Evolutionary conservation across 2,113 vertebrate genomes (phyloP), one percentile per base, ranked within the genome.

Genomic region (Ammodytes marinus): DNA sequence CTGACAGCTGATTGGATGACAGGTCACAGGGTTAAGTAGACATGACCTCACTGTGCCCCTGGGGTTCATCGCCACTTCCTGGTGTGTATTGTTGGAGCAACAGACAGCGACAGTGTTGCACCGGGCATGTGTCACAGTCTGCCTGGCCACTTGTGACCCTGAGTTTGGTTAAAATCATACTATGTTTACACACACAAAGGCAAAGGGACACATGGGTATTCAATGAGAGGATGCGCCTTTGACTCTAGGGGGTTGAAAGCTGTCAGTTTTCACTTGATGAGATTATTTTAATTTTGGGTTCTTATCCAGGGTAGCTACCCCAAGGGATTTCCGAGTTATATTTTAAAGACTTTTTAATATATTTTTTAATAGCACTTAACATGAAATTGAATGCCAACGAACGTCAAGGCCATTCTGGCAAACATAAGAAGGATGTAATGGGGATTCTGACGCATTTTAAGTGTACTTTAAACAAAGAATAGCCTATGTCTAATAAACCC

Each of bases 1-100:
- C 89, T 89, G 90, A 92, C 92, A 86, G 87, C 82, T 91, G 91
- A 95, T 95, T 95, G 93, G 94, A 88, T 79, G 85, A 71, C 81
- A 63, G 91, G 89, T 90, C 85, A 73, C 67, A 75, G 77, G 94
- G 95, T 95, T 96, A 96, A 96, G 95, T 93, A 94, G 94, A 95
- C 93, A 93, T 82, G 94, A 95, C 94, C 95, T 67, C 81, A 64
- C 57, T 0, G 2, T 76, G 92, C 84, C 93, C 27, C 94, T 8
- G 67, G 88, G 92, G 93, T 92, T 95, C 93, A 92, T 93, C 92
- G 67, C 82, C 89, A 90, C 92, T 95, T 95, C 95, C 94, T 93
- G 86, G 79, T 70, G 54, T 0, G 40, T 90, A 91, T 94, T 95
- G 94, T 95, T 87, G 84, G 80, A 2, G 75, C 82, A 54, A 88